These are phyloP conservation scores for Eulithis prunata DNA, from an alignment of 2,888 invertebrate genomes.

Conservation along the genomic window DNA sequence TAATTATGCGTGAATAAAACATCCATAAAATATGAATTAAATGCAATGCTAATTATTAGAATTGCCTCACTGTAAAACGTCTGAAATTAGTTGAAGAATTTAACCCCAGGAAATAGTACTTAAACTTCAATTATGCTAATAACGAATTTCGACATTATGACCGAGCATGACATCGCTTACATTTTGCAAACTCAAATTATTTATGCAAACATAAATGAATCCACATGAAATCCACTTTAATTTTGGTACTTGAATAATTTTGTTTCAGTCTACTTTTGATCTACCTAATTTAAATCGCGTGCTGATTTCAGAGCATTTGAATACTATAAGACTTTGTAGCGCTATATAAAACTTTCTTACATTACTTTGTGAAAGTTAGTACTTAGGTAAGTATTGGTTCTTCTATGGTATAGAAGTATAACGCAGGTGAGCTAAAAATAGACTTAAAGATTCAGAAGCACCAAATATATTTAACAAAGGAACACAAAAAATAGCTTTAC, in stretches of 20 bases:
- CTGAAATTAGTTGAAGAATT: conserved; percentile 3
- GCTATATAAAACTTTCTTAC: no score
- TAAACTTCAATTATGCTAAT: conserved; percentile 23
- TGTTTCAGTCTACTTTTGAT: conserved; percentile 29
- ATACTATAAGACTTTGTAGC: no score
- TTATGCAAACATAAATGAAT: conserved; percentile 44
- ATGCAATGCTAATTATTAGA: neutral
- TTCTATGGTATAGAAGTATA: no score
- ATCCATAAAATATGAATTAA: neutral
- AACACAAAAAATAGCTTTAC: no score
- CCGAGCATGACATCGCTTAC: conserved; percentile 46
- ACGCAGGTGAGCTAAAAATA: no score
- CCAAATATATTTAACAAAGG: no score
- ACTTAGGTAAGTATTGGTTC: no score
- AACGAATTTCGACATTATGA: conserved; percentile 34
- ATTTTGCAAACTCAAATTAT: conserved; percentile 46
- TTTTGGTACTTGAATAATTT: conserved; percentile 20
- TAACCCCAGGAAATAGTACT: conserved; percentile 20
- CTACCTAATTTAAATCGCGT: conserved; percentile 24
- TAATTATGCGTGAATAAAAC: no score
- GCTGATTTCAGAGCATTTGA: conserved; percentile 2
- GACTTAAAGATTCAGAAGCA: no score
- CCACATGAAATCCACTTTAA: conserved; percentile 27
- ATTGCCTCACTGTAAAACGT: neutral
- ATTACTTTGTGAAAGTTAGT: no score